Evolutionary conservation across 2,888 invertebrate genomes (phyloP).

Genomic region (Drosophila histrio): DNA sequence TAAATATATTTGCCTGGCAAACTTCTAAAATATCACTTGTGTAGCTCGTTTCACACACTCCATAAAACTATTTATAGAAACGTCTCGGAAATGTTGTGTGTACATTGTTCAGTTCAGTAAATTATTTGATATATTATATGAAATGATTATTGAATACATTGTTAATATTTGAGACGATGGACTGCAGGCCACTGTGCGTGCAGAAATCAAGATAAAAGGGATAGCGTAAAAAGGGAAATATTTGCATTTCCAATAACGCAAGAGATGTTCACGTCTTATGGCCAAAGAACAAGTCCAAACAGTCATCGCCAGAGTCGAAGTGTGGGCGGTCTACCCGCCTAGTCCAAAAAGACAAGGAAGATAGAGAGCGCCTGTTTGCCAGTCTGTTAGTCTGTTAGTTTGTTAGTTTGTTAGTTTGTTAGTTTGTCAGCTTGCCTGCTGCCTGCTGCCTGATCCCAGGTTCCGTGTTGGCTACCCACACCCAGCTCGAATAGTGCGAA

Average conservation of each 20-base stretch:
- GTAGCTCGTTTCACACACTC: conserved; percentile 30
- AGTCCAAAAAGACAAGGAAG: background rate
- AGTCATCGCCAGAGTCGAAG: background rate
- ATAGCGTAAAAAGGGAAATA: conserved; percentile 20
- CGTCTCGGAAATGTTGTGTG: background rate
- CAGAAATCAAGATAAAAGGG: conserved; percentile 12
- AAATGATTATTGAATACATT: background rate
- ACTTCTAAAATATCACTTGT: conserved; percentile 32
- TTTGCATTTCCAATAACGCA: conserved; percentile 44
- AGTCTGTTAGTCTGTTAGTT: background rate
- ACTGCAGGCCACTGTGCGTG: conserved; percentile 20
- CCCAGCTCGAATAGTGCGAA: conserved; percentile 19
- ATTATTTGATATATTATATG: background rate
- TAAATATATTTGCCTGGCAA: conserved; percentile 22
- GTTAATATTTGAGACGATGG: background rate
- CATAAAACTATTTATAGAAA: conserved; percentile 30
- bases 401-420: background rate
- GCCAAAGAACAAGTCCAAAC: conserved; percentile 7
- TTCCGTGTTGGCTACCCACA: conserved; percentile 22
- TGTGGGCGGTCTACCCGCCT: conserved; percentile 26
- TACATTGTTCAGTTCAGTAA: background rate
- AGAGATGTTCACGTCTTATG: conserved; percentile 6
- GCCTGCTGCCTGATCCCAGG: conserved; percentile 32
- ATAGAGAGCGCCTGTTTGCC: background rate
- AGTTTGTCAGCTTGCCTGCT: conserved; percentile 20